Conservation (phyloP, 2,888 invertebrate genomes). For the Gastracanthus pulcherrimus region DNA sequence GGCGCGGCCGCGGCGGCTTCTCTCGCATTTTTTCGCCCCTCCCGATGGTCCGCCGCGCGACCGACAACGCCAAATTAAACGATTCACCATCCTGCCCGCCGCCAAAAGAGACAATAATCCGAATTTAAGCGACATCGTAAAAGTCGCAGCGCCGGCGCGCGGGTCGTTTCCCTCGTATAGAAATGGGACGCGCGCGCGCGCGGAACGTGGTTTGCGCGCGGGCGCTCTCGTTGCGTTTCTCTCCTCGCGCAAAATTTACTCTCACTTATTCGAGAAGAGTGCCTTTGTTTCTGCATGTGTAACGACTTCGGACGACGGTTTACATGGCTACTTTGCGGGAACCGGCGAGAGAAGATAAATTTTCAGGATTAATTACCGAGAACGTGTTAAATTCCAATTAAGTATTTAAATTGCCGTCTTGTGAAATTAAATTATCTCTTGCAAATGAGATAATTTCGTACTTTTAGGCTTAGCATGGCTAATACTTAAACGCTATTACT, state of each 20-base stretch:
- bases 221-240: background rate
- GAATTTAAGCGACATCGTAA: slow-evolving; percentile 3
- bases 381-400: background rate
- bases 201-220: background rate
- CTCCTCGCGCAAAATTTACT: background rate
- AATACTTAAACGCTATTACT: background rate
- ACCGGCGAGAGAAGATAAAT: background rate
- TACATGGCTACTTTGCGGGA: background rate
- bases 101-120: slow-evolving; percentile 1
- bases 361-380: background rate
- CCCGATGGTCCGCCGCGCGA: no score
- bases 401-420: background rate
- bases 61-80: background rate
- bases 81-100: no score
- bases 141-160: background rate
- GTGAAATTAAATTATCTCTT: background rate
- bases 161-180: background rate
- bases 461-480: background rate
- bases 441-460: background rate
- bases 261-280: slow-evolving; percentile 1
- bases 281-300: background rate
- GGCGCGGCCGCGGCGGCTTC: background rate
- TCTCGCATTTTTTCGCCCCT: background rate
- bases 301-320: background rate
- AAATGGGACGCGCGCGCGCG: background rate